Evolutionary conservation across 2,797 vertebrate genomes (phyloP), one percentile per base, ranked within the genome.

Genomic region (Rhabdomys pumilio): DNA sequence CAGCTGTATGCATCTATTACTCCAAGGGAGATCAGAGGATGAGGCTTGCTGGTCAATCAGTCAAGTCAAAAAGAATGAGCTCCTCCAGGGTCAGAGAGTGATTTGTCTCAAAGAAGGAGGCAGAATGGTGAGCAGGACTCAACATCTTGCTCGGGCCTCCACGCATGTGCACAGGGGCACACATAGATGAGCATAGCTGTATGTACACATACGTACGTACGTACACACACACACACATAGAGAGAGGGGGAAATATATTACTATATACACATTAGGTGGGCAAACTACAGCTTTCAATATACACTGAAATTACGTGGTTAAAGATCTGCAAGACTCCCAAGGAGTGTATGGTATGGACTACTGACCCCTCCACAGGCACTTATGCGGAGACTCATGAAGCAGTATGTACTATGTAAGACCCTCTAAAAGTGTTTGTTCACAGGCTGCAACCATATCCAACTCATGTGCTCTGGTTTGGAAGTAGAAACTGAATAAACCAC

Each of bases 401-500:
- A 81, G 31, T 47, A 65, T 8, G 10, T 11, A 55, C 55, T 67
- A 72, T 5, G 29, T 15, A 82, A 76, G n/a, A 55, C 31, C 24
- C 82, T 24, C 82, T 1, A 3, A 34, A 76, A 90, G 38, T 44
- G 19, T 72, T 24, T 94, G 91, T 53, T 95, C 53, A 92, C 11
- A 76, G 67, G 53, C 14, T 96, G 34, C 1, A 15, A 26, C 57
- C 47, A 24, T 31, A 19, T 26, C 81, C 80, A 80, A 86, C 29
- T 26, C 29, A 22, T 15, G 14, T 57, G 65, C 79, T 67, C 11
- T 15, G 31, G 14, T 38, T 50, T 95, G 3, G n/a, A 96, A 73
- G 82, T 2, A 65, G 75, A 84, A 85, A 88, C 72, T 72, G 17
- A 89, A 93, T 76, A 93, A 87, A 89, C 34, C 3, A 15, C 61